These are phyloP conservation scores for Iphiclides podalirius DNA, from an alignment of 2,888 invertebrate genomes.

Conservation along the genomic window DNA sequence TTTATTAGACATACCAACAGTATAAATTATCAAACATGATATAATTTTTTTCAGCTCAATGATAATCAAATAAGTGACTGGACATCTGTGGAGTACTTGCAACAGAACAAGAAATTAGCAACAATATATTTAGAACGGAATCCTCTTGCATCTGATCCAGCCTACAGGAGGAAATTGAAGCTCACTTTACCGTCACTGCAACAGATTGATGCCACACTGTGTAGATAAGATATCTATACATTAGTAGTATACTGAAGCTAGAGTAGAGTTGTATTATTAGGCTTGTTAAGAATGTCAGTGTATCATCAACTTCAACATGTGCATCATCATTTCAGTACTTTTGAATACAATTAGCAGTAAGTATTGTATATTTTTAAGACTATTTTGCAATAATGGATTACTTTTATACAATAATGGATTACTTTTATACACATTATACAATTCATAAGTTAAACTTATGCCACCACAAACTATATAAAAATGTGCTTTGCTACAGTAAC, in stretches of 20 bases:
- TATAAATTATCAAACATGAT: background rate
- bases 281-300: slow-evolving; percentile 1
- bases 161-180: slow-evolving; percentile 95
- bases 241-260: slow-evolving; percentile 24
- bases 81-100: slow-evolving; percentile 88
- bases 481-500: no score
- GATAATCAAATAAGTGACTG: slow-evolving; percentile 93
- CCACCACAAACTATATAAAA: no score
- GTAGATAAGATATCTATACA: slow-evolving; percentile 78
- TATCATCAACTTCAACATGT: no score
- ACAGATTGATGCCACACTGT: slow-evolving; percentile 97
- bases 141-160: slow-evolving; percentile 89
- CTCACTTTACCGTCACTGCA: slow-evolving; percentile 90
- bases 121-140: slow-evolving; percentile 98
- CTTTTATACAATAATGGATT: no score
- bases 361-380: no score
- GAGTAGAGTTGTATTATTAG: background rate
- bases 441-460: no score
- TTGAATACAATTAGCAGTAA: no score
- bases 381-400: no score
- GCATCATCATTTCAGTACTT: no score
- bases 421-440: no score
- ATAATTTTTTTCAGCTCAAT: slow-evolving; percentile 85
- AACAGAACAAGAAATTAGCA: slow-evolving; percentile 82
- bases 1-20: background rate